Base-by-base conservation (phyloP, 2,888 invertebrate genomes). In the Hoplodrina ambigua region DNA sequence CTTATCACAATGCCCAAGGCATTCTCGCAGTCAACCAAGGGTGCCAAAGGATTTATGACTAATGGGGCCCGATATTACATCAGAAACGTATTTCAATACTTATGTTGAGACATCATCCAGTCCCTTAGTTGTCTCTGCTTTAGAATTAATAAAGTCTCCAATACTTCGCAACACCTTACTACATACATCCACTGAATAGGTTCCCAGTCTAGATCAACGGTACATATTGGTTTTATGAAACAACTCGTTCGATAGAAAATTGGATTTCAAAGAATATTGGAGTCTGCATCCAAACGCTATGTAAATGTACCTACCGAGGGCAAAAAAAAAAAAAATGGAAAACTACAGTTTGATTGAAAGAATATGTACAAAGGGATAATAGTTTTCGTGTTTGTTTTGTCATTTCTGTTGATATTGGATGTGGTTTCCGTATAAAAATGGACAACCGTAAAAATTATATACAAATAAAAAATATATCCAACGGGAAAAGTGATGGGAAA, bases 201-300 rank as follows among this genome's bases (percentile, higher is more conserved):
- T 72, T 72, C 57, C 67, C 55, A 56, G 52, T 68, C 54, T 41
- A 71, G 72, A 81, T 72, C 75, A 59, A 67, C 49, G 33, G 73
- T 68, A 75, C 73, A 70, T 83, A 74, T 76, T 79, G 79, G 76
- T 65, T 71, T 70, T 79, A 81, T 75, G 69, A 65, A 76, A 68
- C 65, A 78, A 75, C 67, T 69, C 76, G 69, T 81, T 75, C 63
- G 30, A 62, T 75, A 81, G 72, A 71, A 83, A 83, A 83, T 83
- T 83, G 76, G 79, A 81, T 84, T 83, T 68, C 71, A 72, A 80
- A 72, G 82, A 76, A 83, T 81, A 81, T 83, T 79, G 84, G 68
- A 71, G 72, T 83, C 64, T 72, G 70, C 67, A 69, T 73, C 50
- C 69, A 62, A 81, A 73, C 73, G 46, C 55, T 73, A 73, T 83